Evolutionary conservation across 2,888 invertebrate species (phyloP).

Genomic region (Serrognathus titanus): DNA sequence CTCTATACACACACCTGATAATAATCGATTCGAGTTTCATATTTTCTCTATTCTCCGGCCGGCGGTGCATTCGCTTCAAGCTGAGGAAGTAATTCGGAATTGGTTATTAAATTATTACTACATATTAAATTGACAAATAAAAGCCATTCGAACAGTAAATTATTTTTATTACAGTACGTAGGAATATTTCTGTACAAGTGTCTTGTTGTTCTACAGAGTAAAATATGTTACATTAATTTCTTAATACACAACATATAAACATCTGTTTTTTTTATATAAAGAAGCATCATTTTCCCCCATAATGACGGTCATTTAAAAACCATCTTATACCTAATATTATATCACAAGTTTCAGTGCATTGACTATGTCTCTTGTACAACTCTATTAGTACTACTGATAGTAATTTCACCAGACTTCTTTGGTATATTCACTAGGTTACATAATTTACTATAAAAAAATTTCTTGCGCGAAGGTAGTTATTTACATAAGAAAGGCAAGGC

Average conservation of each 20-base stretch:
- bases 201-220: too few relatives aligned
- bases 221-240: slow-evolving; percentile 21
- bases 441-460: too few relatives aligned
- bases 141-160: slow-evolving; percentile 22
- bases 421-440: too few relatives aligned
- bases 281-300: slow-evolving; percentile 45
- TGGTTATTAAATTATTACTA: not conserved
- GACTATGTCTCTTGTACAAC: too few relatives aligned
- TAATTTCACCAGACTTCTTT: too few relatives aligned
- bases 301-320: slow-evolving; percentile 12
- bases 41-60: too few relatives aligned
- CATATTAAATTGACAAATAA: not conserved
- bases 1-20: not conserved
- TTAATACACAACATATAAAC: slow-evolving; percentile 38
- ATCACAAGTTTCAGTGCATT: slow-evolving; percentile 22
- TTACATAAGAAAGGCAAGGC: slow-evolving; percentile 11
- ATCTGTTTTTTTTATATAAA: slow-evolving; percentile 30
- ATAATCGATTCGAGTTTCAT: not conserved
- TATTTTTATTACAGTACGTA: slow-evolving; percentile 20
- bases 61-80: not conserved
- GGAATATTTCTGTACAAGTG: slow-evolving; percentile 16
- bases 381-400: too few relatives aligned
- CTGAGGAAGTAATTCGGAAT: not conserved
- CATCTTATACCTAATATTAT: slow-evolving; percentile 17
- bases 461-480: too few relatives aligned